These are phyloP conservation scores for Ailurus styani DNA, from an alignment of 2,113 vertebrate species.

Conservation along the genomic window DNA sequence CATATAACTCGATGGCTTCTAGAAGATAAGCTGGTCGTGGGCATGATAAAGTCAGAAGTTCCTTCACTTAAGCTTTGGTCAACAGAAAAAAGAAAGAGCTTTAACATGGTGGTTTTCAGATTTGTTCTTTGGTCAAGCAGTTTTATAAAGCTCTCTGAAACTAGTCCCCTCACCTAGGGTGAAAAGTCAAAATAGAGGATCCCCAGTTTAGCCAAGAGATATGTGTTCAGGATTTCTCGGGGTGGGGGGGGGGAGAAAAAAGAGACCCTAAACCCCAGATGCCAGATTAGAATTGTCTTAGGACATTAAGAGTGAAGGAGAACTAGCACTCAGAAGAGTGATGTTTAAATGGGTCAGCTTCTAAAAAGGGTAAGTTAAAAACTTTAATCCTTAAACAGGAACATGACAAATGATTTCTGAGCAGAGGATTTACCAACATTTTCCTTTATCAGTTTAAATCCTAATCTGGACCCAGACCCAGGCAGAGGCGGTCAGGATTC, in stretches of 20 bases:
- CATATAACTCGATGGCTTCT: not conserved
- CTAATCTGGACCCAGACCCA: not conserved
- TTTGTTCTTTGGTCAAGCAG: slow-evolving; percentile 64
- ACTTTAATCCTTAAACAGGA: not conserved
- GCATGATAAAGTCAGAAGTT: not conserved
- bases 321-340: not conserved
- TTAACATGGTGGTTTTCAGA: slow-evolving; percentile 17
- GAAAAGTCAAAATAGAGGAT: not conserved
- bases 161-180: not conserved
- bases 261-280: not conserved
- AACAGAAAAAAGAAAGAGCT: slow-evolving; percentile 21
- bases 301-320: not conserved
- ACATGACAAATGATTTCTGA: slow-evolving; percentile 30
- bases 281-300: not conserved
- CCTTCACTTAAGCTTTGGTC: slow-evolving; percentile 55
- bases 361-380: not conserved
- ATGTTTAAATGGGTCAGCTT: not conserved
- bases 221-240: not conserved
- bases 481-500: not conserved
- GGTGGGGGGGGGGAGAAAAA: not conserved
- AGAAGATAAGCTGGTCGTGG: not conserved
- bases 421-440: not conserved
- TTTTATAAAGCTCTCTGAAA: slow-evolving; percentile 41
- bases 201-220: not conserved
- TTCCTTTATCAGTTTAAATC: not conserved